Percentiles rank a stretch among this genome's conserved stretches.
phyloP scores from a whole-genome alignment of 2,888 invertebrate species.

The Taenaris catops region DNA sequence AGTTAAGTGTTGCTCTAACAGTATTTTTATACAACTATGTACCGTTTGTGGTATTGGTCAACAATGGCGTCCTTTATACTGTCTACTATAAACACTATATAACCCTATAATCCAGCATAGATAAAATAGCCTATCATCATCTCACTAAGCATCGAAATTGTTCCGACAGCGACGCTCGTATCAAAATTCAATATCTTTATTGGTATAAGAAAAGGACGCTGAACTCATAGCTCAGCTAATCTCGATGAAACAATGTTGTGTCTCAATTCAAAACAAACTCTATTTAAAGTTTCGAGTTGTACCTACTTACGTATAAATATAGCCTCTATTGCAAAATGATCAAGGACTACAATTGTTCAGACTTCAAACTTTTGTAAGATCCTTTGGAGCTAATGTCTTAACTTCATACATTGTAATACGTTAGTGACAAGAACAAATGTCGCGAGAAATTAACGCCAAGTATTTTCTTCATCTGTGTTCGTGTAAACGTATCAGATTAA shows the following conservation, averaged over 20 bases:
- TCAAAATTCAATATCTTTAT: slow-evolving; percentile 75
- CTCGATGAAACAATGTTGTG: slow-evolving; percentile 69
- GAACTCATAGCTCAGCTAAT: slow-evolving; percentile 59
- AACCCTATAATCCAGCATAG: no score
- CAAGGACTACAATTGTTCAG: slow-evolving; percentile 23
- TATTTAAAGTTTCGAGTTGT: slow-evolving; percentile 31
- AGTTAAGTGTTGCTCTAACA: no score
- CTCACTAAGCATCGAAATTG: no score
- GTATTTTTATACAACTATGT: no score
- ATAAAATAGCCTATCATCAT: no score
- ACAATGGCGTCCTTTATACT: no score
- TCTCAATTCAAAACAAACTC: slow-evolving; percentile 54
- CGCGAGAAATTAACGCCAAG: slow-evolving; percentile 1
- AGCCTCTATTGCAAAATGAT: slow-evolving; percentile 26
- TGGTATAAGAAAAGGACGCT: slow-evolving; percentile 65
- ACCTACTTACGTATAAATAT: neutral
- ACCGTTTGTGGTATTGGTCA: no score
- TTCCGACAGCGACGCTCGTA: slow-evolving; percentile 54
- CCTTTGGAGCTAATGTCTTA: slow-evolving; percentile 23
- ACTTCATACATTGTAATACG: slow-evolving; percentile 53
- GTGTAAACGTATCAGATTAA: neutral
- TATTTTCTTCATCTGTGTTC: slow-evolving; percentile 11
- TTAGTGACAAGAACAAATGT: slow-evolving; percentile 32
- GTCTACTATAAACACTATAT: no score
- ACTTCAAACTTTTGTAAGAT: slow-evolving; percentile 26